These are phyloP conservation scores for Polydrusus pterygomalis DNA, from an alignment of 2,888 invertebrate genomes.

Conservation along the genomic window DNA sequence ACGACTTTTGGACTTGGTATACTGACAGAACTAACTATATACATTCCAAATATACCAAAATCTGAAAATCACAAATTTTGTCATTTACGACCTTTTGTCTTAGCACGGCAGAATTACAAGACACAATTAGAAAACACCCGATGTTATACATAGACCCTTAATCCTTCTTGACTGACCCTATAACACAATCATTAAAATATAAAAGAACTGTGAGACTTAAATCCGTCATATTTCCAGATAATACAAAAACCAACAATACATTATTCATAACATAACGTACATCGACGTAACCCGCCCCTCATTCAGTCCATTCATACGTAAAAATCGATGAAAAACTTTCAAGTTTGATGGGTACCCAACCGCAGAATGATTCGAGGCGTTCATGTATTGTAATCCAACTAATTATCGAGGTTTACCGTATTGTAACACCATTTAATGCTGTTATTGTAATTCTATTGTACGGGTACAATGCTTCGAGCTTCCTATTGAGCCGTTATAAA, in stretches of 20 bases:
- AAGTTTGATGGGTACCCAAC: conserved; percentile 45
- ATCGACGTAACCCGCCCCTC: conserved; percentile 4
- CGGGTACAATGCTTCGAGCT: conserved; percentile 68
- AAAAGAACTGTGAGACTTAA: conserved; percentile 5
- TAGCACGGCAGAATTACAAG: too few relatives aligned
- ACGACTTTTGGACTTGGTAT: too few relatives aligned
- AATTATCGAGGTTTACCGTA: conserved; percentile 68
- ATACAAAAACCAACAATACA: conserved; percentile 32
- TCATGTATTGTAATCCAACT: conserved; percentile 69
- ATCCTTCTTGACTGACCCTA: not conserved
- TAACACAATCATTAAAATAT: conserved; percentile 1
- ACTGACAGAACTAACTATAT: too few relatives aligned
- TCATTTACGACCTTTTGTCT: too few relatives aligned
- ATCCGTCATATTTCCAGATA: conserved; percentile 6
- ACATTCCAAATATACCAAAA: too few relatives aligned
- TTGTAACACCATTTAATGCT: conserved; percentile 66
- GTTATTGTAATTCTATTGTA: conserved; percentile 65
- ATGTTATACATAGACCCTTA: not conserved
- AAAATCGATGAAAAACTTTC: conserved; percentile 50
- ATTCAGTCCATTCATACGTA: conserved; percentile 44
- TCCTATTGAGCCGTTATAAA: conserved; percentile 65
- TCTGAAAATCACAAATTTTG: too few relatives aligned
- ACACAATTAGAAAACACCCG: too few relatives aligned
- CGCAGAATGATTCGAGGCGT: conserved; percentile 63
- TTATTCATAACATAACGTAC: conserved; percentile 33